phyloP scores from a whole-genome alignment of 2,888 invertebrate species.

The Amiota communis region DNA sequence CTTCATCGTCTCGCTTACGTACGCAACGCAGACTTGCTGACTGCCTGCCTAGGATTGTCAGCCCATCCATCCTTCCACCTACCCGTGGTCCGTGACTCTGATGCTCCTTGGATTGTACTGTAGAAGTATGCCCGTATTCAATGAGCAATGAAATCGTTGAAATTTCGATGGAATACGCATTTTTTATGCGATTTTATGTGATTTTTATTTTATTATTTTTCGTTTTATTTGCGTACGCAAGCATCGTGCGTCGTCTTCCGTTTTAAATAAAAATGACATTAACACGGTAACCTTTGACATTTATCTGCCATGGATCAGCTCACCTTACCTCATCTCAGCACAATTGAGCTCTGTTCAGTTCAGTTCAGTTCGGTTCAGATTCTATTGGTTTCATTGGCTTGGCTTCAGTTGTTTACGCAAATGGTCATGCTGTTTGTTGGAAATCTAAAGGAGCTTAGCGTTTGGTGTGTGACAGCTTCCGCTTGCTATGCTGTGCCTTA shows the following conservation, averaged over 20 bases:
- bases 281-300: conserved; percentile 67
- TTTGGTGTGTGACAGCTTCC: not conserved
- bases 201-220: conserved; percentile 54
- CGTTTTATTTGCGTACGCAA: conserved; percentile 41
- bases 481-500: conserved; percentile 31
- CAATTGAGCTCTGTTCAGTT: not conserved
- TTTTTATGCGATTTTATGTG: conserved; percentile 63
- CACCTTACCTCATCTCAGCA: not conserved
- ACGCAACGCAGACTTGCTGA: conserved; percentile 68
- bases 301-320: conserved; percentile 45
- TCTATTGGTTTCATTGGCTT: not conserved
- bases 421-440: not conserved
- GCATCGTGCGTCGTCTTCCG: conserved; percentile 51
- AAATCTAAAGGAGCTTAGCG: not conserved
- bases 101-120: not conserved
- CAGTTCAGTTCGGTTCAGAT: not conserved
- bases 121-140: conserved; percentile 66
- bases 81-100: not conserved
- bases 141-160: conserved; percentile 68
- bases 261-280: conserved; percentile 67
- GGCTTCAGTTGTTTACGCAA: not conserved
- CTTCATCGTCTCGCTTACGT: conserved; percentile 64
- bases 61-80: conserved; percentile 28
- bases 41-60: conserved; percentile 52
- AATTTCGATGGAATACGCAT: conserved; percentile 59